Evolutionary conservation across 2,797 vertebrate species (phyloP).

Genomic region (Sarcoramphus papa): DNA sequence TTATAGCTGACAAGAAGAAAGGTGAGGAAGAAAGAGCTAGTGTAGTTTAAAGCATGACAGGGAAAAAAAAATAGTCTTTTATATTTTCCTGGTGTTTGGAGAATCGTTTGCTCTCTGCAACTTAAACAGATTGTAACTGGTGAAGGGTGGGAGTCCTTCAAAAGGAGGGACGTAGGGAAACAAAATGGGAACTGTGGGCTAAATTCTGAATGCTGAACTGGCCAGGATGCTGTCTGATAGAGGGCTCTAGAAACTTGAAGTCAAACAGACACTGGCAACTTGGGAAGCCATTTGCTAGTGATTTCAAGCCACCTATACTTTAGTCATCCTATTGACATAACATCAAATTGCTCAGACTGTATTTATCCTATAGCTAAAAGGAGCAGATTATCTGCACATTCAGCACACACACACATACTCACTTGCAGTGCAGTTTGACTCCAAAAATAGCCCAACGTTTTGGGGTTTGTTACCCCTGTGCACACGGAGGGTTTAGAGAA

Average conservation of each 20-base stretch:
- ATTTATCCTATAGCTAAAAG: not conserved
- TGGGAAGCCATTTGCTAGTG: not conserved
- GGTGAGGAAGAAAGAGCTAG: not conserved
- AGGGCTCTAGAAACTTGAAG: not conserved
- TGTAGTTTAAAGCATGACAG: not conserved
- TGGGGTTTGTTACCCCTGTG: not conserved
- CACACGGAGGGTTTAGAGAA: not conserved
- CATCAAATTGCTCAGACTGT: not conserved
- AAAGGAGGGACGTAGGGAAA: not conserved
- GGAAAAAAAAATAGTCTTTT: not conserved
- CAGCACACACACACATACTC: not conserved
- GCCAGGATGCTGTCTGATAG: not conserved
- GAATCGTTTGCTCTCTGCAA: not conserved
- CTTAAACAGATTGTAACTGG: not conserved
- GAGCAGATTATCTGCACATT: not conserved
- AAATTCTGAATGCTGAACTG: not conserved
- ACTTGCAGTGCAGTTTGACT: not conserved
- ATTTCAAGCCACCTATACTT: not conserved
- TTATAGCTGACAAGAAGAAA: slow-evolving; percentile 18
- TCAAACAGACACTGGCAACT: not conserved
- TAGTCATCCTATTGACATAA: not conserved
- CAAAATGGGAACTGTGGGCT: not conserved
- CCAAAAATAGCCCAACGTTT: not conserved
- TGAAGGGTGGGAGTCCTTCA: not conserved
- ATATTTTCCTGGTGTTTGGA: not conserved